Evolutionary conservation across 2,888 invertebrate species (phyloP).

Genomic region (Leptopterna dolabrata): DNA sequence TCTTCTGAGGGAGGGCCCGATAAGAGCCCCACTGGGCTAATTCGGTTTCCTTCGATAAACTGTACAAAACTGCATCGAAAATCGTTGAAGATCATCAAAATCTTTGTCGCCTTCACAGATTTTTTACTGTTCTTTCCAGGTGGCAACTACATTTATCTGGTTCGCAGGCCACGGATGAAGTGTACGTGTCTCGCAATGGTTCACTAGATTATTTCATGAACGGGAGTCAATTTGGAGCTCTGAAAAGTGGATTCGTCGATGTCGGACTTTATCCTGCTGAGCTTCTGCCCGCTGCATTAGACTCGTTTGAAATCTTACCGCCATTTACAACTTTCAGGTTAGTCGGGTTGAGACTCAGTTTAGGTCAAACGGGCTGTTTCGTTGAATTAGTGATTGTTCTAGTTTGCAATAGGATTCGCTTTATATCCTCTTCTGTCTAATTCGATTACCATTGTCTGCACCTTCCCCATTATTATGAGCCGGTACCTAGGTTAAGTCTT

Average conservation of each 20-base stretch:
- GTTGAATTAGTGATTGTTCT: no score
- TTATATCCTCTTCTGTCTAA: no score
- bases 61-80: no score
- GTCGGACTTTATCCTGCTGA: conserved; percentile 33
- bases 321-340: background rate
- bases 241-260: background rate
- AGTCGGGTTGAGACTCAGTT: background rate
- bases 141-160: conserved; percentile 19
- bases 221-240: background rate
- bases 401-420: no score
- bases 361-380: background rate
- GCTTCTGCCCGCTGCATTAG: background rate
- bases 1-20: no score
- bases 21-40: no score
- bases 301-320: conserved; percentile 7
- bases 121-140: background rate
- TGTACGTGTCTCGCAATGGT: background rate
- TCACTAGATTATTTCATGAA: conserved; percentile 12
- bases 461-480: no score
- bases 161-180: background rate
- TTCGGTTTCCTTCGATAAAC: no score
- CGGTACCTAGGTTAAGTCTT: no score
- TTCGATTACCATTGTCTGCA: no score
- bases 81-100: no score
- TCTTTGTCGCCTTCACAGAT: background rate